These are phyloP conservation scores for silkworm (Bombyx mori) DNA, from an alignment of 1,140 invertebrate genomes.

Conservation along the genomic window ASM3026992v2 NC_085122.1:6091001-6091500, in stretches of 20 bases:
- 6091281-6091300: conserved; percentile 32
- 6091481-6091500: conserved; percentile 3
- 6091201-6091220: conserved; percentile 33
- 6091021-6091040: conserved; percentile 13
- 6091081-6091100: conserved; percentile 27
- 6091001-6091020: conserved; percentile 26
- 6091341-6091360: conserved; percentile 35
- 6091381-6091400: conserved; percentile 36
- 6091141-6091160: conserved; percentile 48
- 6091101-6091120: conserved; percentile 23
- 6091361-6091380: conserved; percentile 41
- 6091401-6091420: conserved; percentile 36
- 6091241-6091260: conserved; percentile 31
- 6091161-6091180: conserved; percentile 20
- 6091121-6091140: conserved; percentile 29
- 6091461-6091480: conserved; percentile 12
- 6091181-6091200: conserved; percentile 37
- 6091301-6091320: conserved; percentile 38
- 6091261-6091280: conserved; percentile 39
- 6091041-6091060: conserved; percentile 26
- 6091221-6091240: conserved; percentile 31
- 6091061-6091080: conserved; percentile 37
- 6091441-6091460: conserved; percentile 43
- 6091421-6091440: conserved; percentile 33
- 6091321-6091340: conserved; percentile 35